phyloP scores from a whole-genome alignment of 2,113 vertebrate species.

The Pontoporia blainvillei region DNA sequence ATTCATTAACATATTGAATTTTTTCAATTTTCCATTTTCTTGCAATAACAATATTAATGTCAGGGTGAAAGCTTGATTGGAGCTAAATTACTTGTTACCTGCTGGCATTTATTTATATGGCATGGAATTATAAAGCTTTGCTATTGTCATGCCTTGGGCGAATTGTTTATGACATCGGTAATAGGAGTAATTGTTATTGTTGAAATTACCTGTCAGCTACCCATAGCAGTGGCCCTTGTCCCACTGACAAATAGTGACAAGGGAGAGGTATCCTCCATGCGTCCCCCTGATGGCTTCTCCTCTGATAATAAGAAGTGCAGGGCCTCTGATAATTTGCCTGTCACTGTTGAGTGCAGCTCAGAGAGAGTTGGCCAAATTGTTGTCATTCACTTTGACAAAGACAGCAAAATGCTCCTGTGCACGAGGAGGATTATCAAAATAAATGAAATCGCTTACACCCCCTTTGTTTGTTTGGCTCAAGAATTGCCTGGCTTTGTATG shows the following conservation, averaged over 20 bases:
- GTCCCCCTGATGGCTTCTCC: constrained; percentile 97
- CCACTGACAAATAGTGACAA: constrained; percentile 99
- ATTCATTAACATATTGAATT: constrained; percentile 88
- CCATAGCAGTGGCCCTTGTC: constrained; percentile 91
- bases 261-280: constrained; percentile 86
- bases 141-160: constrained; percentile 92
- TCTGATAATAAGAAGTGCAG: constrained; percentile 97
- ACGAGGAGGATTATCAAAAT: constrained; percentile 87
- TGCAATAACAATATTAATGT: constrained; percentile 86
- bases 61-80: constrained; percentile 85
- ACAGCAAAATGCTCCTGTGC: constrained; percentile 84
- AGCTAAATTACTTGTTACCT: constrained; percentile 96
- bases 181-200: constrained; percentile 99
- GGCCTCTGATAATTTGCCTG: constrained; percentile 99
- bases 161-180: constrained; percentile 99
- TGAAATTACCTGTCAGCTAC: constrained; percentile 99
- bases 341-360: constrained; percentile 96
- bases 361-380: constrained; percentile 93
- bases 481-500: constrained; percentile 65
- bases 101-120: constrained; percentile 96
- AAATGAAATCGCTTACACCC: constrained; percentile 82
- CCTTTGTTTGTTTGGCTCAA: constrained; percentile 80
- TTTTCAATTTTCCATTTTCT: constrained; percentile 89
- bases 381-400: constrained; percentile 95
- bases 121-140: constrained; percentile 97